Evolutionary conservation across 2,797 vertebrate species (phyloP).

Genomic region (Prionace glauca): DNA sequence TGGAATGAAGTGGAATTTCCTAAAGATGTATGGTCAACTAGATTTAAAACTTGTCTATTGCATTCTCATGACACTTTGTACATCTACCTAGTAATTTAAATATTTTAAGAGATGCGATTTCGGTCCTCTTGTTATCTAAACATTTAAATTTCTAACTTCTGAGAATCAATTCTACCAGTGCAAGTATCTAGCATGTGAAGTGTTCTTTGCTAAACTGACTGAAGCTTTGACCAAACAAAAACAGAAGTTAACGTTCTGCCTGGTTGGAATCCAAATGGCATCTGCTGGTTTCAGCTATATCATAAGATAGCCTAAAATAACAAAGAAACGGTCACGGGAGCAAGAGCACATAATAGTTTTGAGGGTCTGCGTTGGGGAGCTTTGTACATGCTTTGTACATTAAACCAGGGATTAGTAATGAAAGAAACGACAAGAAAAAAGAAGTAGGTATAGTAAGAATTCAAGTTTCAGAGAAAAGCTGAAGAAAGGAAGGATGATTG

Average conservation of each 20-base stretch:
- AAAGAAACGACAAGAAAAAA: not conserved
- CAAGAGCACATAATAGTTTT: not conserved
- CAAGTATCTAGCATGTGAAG: not conserved
- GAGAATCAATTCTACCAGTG: not conserved
- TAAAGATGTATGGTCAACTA: not conserved
- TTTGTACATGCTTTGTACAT: not conserved
- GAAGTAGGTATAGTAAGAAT: not conserved
- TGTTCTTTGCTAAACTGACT: not conserved
- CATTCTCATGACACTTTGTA: no score
- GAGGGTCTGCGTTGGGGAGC: not conserved
- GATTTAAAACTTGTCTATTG: not conserved
- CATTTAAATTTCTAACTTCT: not conserved
- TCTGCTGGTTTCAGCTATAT: not conserved
- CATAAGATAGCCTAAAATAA: not conserved
- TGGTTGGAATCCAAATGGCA: not conserved
- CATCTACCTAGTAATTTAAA: no score
- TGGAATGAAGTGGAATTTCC: not conserved
- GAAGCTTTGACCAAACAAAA: not conserved
- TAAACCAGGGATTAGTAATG: not conserved
- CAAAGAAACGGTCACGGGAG: not conserved
- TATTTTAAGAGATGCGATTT: not conserved
- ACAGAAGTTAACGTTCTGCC: not conserved
- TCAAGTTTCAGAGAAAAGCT: no score
- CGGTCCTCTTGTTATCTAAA: not conserved
- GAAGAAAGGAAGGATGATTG: not conserved